These are phyloP conservation scores for Ctenopoma multispine DNA, from an alignment of 2,797 vertebrate genomes.

Conservation along the genomic window DNA sequence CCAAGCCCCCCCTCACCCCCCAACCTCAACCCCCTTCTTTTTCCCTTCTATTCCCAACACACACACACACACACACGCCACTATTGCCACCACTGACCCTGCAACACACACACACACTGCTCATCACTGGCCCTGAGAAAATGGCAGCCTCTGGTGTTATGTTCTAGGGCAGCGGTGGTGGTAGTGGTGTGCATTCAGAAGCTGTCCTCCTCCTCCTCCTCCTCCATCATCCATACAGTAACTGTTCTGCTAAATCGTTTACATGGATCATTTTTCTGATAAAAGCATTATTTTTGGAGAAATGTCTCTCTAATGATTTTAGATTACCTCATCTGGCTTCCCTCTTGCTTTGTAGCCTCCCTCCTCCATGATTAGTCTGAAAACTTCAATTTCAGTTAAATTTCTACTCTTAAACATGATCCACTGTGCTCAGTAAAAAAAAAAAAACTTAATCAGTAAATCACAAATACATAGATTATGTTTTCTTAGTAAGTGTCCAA, in stretches of 20 bases:
- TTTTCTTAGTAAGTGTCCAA: conserved; percentile 42
- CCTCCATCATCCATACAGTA: conserved; percentile 74
- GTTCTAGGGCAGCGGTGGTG: conserved; percentile 75
- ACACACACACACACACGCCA: conserved; percentile 47
- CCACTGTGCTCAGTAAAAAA: conserved; percentile 12
- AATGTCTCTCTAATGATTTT: conserved; percentile 83
- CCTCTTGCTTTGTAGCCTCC: conserved; percentile 57
- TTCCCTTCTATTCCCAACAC: conserved; percentile 72
- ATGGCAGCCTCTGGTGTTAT: conserved; percentile 91
- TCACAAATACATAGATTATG: conserved; percentile 43
- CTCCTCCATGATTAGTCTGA: conserved; percentile 57
- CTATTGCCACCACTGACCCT: conserved; percentile 40
- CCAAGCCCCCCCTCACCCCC: conserved; percentile 75
- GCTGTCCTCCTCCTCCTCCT: conserved; percentile 35
- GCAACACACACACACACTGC: conserved; percentile 61
- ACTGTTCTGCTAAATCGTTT: conserved; percentile 85
- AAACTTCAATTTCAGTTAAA: conserved; percentile 55
- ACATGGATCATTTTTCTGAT: conserved; percentile 88
- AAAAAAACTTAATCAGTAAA: conserved; percentile 16
- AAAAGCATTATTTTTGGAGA: conserved; percentile 89
- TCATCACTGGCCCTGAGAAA: conserved; percentile 85
- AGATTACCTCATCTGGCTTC: conserved; percentile 29
- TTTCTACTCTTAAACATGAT: background rate
- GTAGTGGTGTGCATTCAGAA: conserved; percentile 31
- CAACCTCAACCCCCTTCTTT: conserved; percentile 38